These are phyloP conservation scores for Fistularia commersonii DNA, from an alignment of 2,797 vertebrate species.

Conservation along the genomic window DNA sequence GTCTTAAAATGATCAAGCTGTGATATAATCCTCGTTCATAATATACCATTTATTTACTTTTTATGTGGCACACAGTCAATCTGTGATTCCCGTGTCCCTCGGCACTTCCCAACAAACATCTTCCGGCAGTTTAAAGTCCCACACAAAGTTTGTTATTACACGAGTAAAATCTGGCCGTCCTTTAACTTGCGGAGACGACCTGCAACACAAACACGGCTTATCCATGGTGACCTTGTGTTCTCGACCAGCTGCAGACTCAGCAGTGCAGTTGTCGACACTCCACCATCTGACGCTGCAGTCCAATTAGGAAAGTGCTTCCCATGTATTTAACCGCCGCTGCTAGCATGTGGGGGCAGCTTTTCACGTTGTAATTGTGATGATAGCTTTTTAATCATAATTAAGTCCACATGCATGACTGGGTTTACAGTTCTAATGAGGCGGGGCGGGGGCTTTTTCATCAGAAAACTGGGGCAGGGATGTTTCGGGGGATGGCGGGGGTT, in stretches of 20 bases:
- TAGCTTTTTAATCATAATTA: constrained; percentile 67
- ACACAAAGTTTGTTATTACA: too few relatives aligned
- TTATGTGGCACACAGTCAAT: too few relatives aligned
- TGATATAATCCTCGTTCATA: too few relatives aligned
- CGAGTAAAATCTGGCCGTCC: too few relatives aligned
- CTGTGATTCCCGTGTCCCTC: too few relatives aligned
- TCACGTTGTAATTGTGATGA: constrained; percentile 46
- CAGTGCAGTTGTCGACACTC: constrained; percentile 64
- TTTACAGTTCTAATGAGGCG: constrained; percentile 40
- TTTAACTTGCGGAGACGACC: constrained; percentile 21
- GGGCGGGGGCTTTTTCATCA: constrained; percentile 25
- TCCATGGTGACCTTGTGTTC: constrained; percentile 62
- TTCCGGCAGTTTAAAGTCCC: background rate
- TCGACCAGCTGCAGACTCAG: constrained; percentile 63
- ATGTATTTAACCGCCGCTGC: constrained; percentile 40
- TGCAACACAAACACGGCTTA: constrained; percentile 44
- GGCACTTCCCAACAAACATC: too few relatives aligned
- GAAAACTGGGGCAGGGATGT: constrained; percentile 51
- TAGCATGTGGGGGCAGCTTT: constrained; percentile 54
- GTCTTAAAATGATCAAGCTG: too few relatives aligned
- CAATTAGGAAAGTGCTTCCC: constrained; percentile 73
- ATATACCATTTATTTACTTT: too few relatives aligned
- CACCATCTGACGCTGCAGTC: constrained; percentile 65
- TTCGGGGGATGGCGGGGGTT: too few relatives aligned
- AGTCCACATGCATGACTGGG: constrained; percentile 56